Base-by-base conservation (phyloP, 2,888 invertebrate genomes). In the Petrophora chlorosata region DNA sequence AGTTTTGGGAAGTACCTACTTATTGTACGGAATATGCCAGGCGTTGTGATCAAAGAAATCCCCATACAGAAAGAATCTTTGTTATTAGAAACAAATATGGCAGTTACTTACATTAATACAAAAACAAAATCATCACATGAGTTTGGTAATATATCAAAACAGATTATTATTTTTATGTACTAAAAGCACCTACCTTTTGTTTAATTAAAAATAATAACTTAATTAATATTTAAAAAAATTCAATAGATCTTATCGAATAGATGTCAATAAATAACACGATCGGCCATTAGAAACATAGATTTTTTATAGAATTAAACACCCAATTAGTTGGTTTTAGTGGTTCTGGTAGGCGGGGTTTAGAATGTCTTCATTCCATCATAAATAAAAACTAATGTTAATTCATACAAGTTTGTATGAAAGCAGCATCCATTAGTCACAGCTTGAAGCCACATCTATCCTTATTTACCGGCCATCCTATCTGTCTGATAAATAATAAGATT, bases 321-420 rank as follows among this genome's bases (percentile, higher is more conserved):
- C 70, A 80, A 82, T 82, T 78, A 78, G n/a, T 5, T 28, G 13
- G 73, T 73, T 66, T 69, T 53, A n/a, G 5, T 28, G 13, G 73
- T 73, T 66, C 70, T 53, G 45, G 79, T 76, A 72, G 83, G 82
- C 70, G 83, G 76, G 61, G 73, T 70, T 72, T 61, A 65, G 70
- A 75, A 87, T 79, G 82, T 84, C 85, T 87, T 84, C 77, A 87
- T 86, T 76, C 73, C 65, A 64, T 66, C 69, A 82, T 85, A 87
- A 86, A 85, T 86, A 81, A 73, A 70, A 79, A 67, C 62, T 83
- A 84, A 85, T 78, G 76, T 77, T 79, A 76, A 77, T 59, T 74
- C 77, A 82, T 76, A 73, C 72, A 73, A 69, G 71, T 60, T 69
- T 70, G 61, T 73, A 77, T 70, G 70, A 76, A 72, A 75, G 76